Conservation (phyloP, 2,888 invertebrate species). For the Epinotia brunnichana region DNA sequence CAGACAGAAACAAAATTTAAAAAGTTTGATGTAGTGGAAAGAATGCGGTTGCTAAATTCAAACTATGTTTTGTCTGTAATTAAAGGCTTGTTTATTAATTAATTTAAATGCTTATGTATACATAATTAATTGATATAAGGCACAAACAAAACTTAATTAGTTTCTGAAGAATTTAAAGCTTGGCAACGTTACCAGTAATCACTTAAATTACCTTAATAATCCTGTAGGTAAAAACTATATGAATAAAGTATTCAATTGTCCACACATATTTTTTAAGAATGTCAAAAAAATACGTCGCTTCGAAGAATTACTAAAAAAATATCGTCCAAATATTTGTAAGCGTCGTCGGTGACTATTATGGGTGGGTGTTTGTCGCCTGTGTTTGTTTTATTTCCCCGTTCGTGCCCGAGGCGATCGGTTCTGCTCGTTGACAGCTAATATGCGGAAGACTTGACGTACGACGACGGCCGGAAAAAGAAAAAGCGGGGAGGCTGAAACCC, state of each 20-base stretch:
- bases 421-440: slow-evolving; percentile 70
- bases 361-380: slow-evolving; percentile 59
- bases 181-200: too few species aligned
- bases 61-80: too few species aligned
- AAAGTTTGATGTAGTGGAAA: too few species aligned
- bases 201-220: background rate
- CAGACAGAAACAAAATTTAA: too few species aligned
- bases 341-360: slow-evolving; percentile 63
- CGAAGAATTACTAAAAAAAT: slow-evolving; percentile 46
- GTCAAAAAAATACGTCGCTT: slow-evolving; percentile 5
- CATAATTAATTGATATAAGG: background rate
- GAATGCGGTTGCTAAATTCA: too few species aligned
- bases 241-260: background rate
- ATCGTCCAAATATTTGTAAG: slow-evolving; percentile 62
- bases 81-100: too few species aligned
- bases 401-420: slow-evolving; percentile 60
- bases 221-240: background rate
- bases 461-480: slow-evolving; percentile 49
- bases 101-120: background rate
- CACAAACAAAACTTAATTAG: background rate
- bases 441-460: slow-evolving; percentile 66
- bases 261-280: background rate
- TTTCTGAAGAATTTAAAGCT: background rate
- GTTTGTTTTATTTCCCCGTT: slow-evolving; percentile 63
- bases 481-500: slow-evolving; percentile 43